phyloP scores from a whole-genome alignment of 2,888 invertebrate genomes.

The Nephrocerus scutellatus region DNA sequence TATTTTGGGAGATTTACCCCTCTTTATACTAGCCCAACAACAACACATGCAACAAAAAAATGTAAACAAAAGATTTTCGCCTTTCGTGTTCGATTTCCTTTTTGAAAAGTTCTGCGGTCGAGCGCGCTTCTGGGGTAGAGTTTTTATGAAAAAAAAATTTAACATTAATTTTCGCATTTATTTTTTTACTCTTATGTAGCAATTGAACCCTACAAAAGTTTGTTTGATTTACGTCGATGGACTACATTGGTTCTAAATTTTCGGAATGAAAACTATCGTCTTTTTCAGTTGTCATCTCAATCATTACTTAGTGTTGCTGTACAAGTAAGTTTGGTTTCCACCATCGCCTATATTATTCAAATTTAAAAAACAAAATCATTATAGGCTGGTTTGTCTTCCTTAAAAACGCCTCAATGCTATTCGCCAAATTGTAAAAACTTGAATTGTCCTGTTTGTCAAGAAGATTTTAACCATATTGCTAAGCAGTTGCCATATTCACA shows the following conservation, averaged over 20 bases:
- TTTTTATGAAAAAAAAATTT: no score
- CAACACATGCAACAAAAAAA: no score
- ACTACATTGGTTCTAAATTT: conserved; percentile 79
- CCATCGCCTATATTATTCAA: not conserved
- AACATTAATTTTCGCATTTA: conserved; percentile 9
- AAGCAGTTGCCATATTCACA: conserved; percentile 86
- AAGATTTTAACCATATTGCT: conserved; percentile 80
- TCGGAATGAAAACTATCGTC: conserved; percentile 85
- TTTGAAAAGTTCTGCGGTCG: no score
- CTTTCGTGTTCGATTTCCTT: no score
- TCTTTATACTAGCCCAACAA: no score
- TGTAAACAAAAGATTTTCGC: no score
- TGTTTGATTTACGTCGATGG: conserved; percentile 69
- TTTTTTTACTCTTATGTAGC: conserved; percentile 42
- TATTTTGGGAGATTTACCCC: no score
- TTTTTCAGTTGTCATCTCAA: conserved; percentile 87
- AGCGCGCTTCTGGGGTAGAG: no score
- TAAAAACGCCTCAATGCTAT: conserved; percentile 90
- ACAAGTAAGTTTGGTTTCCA: conserved; percentile 49
- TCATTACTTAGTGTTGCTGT: conserved; percentile 87
- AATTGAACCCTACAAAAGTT: conserved; percentile 62
- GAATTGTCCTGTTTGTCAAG: conserved; percentile 88
- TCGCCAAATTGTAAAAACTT: conserved; percentile 64
- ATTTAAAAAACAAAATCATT: conserved; percentile 13
- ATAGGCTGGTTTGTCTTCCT: conserved; percentile 81